Percentiles rank a stretch among this genome's conserved stretches.
Evolutionary conservation across 2,888 invertebrate genomes (phyloP).

Genomic region (Trichacis sp.): DNA sequence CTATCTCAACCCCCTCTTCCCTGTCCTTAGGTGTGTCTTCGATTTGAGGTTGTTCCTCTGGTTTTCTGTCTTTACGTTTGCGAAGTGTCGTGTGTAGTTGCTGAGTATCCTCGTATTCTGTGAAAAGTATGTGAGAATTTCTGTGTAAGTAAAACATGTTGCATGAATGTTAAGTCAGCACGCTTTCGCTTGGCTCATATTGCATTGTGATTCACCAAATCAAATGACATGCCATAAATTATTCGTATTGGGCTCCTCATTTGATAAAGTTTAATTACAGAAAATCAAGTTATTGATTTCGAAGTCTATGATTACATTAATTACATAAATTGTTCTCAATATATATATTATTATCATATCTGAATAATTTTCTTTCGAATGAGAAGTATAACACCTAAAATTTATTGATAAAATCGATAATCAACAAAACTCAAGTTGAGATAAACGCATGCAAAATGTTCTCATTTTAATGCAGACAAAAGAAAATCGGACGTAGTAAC

Average conservation of each 20-base stretch:
- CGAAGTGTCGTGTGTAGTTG: slow-evolving; percentile 67
- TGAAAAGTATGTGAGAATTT: slow-evolving; percentile 68
- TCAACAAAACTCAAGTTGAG: neutral
- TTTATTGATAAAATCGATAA: no score
- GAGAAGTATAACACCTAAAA: no score
- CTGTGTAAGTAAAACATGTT: slow-evolving; percentile 56
- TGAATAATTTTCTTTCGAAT: neutral
- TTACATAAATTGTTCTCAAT: no score
- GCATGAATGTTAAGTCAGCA: slow-evolving; percentile 9
- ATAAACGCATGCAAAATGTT: neutral
- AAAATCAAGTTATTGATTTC: no score
- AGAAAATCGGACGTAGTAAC: neutral
- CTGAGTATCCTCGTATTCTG: slow-evolving; percentile 70
- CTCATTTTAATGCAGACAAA: neutral
- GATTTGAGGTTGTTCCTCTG: slow-evolving; percentile 58
- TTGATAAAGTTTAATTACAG: no score
- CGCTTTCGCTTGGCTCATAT: slow-evolving; percentile 16
- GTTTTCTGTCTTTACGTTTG: slow-evolving; percentile 64
- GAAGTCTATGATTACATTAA: no score
- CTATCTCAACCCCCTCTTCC: slow-evolving; percentile 62
- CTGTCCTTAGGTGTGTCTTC: slow-evolving; percentile 59
- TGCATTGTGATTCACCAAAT: neutral
- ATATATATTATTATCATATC: no score
- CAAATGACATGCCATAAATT: neutral
- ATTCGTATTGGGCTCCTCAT: slow-evolving; percentile 3